phyloP scores from a whole-genome alignment of 2,797 vertebrate species.

The Halcyon badia region DNA sequence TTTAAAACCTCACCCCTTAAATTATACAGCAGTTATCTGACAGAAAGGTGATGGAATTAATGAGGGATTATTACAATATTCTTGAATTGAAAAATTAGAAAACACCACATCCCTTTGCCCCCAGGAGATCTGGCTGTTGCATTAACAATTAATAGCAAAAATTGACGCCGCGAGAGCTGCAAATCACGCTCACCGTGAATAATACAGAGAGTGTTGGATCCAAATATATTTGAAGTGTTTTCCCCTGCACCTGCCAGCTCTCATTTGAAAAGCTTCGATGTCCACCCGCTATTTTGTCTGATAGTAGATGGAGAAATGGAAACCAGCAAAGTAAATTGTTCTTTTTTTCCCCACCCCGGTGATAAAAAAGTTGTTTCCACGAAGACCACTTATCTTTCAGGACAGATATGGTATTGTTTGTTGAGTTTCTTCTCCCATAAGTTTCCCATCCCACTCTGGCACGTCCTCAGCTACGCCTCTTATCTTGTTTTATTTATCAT shows the following conservation, averaged over 20 bases:
- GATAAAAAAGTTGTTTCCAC: constrained; percentile 38
- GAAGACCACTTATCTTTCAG: constrained; percentile 25
- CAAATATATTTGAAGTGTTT: constrained; percentile 59
- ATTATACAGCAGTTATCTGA: constrained; percentile 39
- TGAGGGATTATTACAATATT: constrained; percentile 62
- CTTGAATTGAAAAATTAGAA: constrained; percentile 72
- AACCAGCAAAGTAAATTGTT: constrained; percentile 58
- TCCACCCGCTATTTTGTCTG: constrained; percentile 37
- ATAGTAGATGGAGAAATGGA: constrained; percentile 34
- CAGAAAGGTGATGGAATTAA: constrained; percentile 69
- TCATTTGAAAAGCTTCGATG: constrained; percentile 42
- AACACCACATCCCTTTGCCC: constrained; percentile 57
- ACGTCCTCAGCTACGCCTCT: background rate
- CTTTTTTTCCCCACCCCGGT: background rate
- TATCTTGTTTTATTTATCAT: constrained; percentile 10
- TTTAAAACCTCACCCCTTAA: constrained; percentile 19
- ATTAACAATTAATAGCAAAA: constrained; percentile 77
- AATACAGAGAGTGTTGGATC: constrained; percentile 24
- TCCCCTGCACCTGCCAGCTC: constrained; percentile 69
- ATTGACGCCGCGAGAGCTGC: constrained; percentile 30
- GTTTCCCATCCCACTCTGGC: background rate
- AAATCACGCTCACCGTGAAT: constrained; percentile 57
- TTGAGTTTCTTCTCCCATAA: background rate
- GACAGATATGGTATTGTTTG: constrained; percentile 6
- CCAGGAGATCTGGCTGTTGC: constrained; percentile 47